A percentile compares a stretch with the other conserved stretches of the same genome.
Conservation (phyloP, 2,888 invertebrate genomes). For the Lissocephala sabroskyi region DNA sequence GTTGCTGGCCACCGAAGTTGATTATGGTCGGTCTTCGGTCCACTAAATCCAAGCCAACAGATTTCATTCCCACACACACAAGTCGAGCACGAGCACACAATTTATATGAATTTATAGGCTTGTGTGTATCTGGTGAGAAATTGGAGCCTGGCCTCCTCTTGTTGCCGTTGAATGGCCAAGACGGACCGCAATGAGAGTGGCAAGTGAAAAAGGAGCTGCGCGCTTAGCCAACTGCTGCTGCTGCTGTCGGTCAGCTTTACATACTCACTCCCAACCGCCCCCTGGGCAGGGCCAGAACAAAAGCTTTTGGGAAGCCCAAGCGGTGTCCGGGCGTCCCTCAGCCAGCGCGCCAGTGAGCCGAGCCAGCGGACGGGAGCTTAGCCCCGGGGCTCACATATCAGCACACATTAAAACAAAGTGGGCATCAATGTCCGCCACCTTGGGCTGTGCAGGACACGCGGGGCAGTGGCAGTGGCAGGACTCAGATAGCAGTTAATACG, state of each 20-base stretch:
- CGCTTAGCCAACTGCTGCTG: too few species aligned
- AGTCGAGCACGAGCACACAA: neutral
- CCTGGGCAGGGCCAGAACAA: too few species aligned
- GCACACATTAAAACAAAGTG: conserved; percentile 63
- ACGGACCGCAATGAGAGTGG: neutral
- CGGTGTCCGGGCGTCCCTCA: too few species aligned
- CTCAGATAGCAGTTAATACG: neutral
- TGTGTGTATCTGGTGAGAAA: neutral
- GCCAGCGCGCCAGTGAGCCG: too few species aligned
- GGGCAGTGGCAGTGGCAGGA: neutral
- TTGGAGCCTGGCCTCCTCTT: neutral
- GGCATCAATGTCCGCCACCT: conserved; percentile 58
- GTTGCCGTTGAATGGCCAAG: neutral
- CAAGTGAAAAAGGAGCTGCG: neutral
- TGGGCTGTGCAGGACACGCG: neutral
- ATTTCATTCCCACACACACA: conserved; percentile 52
- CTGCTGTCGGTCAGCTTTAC: too few species aligned
- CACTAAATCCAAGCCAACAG: conserved; percentile 60
- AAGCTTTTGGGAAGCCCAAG: too few species aligned
- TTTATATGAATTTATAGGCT: too few species aligned
- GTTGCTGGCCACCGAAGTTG: conserved; percentile 69
- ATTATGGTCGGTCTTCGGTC: conserved; percentile 62
- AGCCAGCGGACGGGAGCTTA: conserved; percentile 35
- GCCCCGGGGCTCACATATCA: conserved; percentile 60
- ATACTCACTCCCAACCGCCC: too few species aligned